A percentile compares a stretch with the other conserved stretches of the same genome.
Evolutionary conservation across 2,797 vertebrate genomes (phyloP).

Genomic region (Acanthis flammea): DNA sequence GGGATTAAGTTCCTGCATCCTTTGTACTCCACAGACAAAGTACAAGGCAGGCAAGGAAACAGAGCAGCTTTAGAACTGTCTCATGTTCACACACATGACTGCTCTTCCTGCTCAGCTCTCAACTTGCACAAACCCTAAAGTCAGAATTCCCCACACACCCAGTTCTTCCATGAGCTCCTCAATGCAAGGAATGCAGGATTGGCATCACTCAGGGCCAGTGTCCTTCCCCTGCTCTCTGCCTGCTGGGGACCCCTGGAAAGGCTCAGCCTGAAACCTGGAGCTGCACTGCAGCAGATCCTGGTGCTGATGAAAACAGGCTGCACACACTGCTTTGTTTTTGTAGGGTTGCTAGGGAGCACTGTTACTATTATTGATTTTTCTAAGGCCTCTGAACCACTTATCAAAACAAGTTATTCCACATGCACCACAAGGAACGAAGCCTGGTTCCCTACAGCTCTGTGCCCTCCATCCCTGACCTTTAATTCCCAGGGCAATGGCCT

Average conservation of each 20-base stretch:
- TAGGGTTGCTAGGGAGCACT: slow-evolving; percentile 49
- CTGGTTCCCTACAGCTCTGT: background rate
- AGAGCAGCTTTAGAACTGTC: background rate
- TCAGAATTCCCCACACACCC: background rate
- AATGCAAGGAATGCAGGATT: background rate
- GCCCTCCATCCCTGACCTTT: background rate
- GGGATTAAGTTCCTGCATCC: background rate
- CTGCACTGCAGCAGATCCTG: background rate
- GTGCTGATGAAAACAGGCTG: background rate
- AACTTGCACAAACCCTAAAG: background rate
- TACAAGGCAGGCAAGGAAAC: background rate
- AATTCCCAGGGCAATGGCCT: background rate
- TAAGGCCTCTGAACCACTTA: slow-evolving; percentile 32
- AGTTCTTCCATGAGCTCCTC: background rate
- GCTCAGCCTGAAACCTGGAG: background rate
- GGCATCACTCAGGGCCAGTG: rapidly evolving
- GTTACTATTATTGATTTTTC: slow-evolving; percentile 40
- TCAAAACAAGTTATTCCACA: slow-evolving; percentile 35
- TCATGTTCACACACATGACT: background rate
- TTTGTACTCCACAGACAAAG: background rate
- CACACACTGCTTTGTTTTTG: slow-evolving; percentile 28
- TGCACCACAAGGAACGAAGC: background rate
- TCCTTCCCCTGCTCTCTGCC: background rate
- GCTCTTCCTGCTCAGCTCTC: background rate
- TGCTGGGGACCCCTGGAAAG: background rate